These are phyloP conservation scores for Dicycla oo DNA, from an alignment of 2,888 invertebrate species.

Conservation along the genomic window DNA sequence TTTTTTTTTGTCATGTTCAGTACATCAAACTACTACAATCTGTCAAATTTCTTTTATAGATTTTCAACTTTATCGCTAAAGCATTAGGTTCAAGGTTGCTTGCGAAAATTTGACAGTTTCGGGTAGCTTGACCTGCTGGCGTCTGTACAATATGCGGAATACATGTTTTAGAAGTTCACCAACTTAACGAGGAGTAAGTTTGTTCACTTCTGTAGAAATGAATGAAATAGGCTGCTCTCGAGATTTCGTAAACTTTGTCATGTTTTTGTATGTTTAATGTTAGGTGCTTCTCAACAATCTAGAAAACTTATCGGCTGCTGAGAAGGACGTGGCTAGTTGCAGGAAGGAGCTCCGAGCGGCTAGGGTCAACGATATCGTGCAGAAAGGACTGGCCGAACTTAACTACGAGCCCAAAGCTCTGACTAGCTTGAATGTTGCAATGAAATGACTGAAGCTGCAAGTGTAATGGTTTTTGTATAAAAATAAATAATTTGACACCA, in stretches of 20 bases:
- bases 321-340: conserved; percentile 78
- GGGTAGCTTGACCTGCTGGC: no score
- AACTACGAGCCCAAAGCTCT: conserved; percentile 76
- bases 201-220: not conserved
- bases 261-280: conserved; percentile 2
- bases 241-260: not conserved
- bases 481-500: conserved; percentile 16
- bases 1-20: no score
- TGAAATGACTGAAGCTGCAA: conserved; percentile 34
- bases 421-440: conserved; percentile 55
- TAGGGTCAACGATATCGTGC: conserved; percentile 82
- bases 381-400: conserved; percentile 82
- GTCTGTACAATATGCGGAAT: no score
- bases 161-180: no score
- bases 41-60: no score
- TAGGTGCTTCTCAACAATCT: conserved; percentile 85
- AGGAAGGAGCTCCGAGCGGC: conserved; percentile 81
- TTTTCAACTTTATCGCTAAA: no score
- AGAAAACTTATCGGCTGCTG: conserved; percentile 83
- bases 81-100: no score
- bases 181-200: no score
- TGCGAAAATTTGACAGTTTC: no score
- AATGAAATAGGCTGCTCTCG: not conserved
- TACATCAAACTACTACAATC: no score
- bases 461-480: not conserved